Evolutionary conservation across 2,797 vertebrate species (phyloP), one percentile per base, ranked within the genome.

Genomic region (Capromys pilorides): DNA sequence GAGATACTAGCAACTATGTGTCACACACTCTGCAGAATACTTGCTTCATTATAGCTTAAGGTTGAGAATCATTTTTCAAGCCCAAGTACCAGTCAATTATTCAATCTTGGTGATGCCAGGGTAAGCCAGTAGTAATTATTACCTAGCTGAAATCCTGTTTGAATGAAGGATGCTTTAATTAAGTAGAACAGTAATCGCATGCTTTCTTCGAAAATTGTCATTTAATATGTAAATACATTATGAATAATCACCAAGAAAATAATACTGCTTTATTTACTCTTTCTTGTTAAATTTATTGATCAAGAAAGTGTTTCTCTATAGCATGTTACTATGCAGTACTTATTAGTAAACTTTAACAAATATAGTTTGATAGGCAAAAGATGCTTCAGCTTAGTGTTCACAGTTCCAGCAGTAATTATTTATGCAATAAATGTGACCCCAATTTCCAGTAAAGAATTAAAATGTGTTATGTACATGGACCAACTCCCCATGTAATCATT

Each of bases 91-190:
- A 51, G 59, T 57, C 54, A 51, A 57, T 59, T 64, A 86, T 41
- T 82, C 83, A 59, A 0, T 59, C 84, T n/a, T 8, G 22, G n/a
- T 87, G 88, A 61, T 75, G 36, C 64, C 19, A 9, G 36, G 94
- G 67, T 49, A 83, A 21, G 31, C 66, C 59, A n/a, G 71, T 6
- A 28, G 49, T 81, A 49, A 81, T 86, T 45, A n/a, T 71, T 28
- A 0, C 81, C 80, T 89, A 31, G 16, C 64, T 57, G 39, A 80
- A 87, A 39, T 81, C 91, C 78, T 57, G 31, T 57, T 78, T 22
- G 90, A 93, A 39, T 19, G 3, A 21, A 79, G 33, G 39, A 88
- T 45, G 79, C 73, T 75, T 86, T 79, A 86, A 94, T 95, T 92
- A 96, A 91, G 36, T 49, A 69, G 77, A 69, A 59, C 92, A 84